A percentile compares a stretch with the other conserved stretches of the same genome.
These are phyloP conservation scores for Ophion costatus DNA, from an alignment of 2,888 invertebrate species.

Conservation along the genomic window DNA sequence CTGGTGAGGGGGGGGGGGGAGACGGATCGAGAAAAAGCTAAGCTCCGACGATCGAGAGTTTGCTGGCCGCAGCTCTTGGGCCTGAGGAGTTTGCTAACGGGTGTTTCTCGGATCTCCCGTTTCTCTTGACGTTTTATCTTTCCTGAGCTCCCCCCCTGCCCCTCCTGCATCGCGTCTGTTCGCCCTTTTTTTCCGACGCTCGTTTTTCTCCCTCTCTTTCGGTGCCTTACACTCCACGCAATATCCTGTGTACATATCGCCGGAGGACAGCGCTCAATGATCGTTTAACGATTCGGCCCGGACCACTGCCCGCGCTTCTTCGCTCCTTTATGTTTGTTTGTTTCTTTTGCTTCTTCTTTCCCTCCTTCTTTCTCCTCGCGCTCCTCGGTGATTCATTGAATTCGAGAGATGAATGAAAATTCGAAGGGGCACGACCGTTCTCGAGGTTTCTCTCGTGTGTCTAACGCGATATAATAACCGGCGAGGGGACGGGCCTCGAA, in stretches of 20 bases:
- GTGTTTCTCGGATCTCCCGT: slow-evolving; percentile 63
- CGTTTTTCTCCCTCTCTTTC: slow-evolving; percentile 18
- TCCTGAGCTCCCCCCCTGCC: slow-evolving; percentile 9
- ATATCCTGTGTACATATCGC: slow-evolving; percentile 55
- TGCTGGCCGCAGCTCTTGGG: slow-evolving; percentile 48
- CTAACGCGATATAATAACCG: background rate
- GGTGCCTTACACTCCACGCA: slow-evolving; percentile 22
- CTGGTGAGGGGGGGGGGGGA: background rate
- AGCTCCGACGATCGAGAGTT: slow-evolving; percentile 43
- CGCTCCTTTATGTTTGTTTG: slow-evolving; percentile 19
- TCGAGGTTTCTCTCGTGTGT: slow-evolving; percentile 12
- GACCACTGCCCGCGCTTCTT: slow-evolving; percentile 52
- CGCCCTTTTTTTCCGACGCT: slow-evolving; percentile 24
- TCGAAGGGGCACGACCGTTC: slow-evolving; percentile 11
- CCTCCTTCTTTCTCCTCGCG: slow-evolving; percentile 27
- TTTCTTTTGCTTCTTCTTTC: slow-evolving; percentile 50
- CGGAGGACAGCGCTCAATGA: slow-evolving; percentile 66
- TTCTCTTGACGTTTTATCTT: slow-evolving; percentile 53
- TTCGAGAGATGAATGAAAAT: slow-evolving; percentile 68
- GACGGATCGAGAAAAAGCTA: slow-evolving; percentile 42
- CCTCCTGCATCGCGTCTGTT: background rate
- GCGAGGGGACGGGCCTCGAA: background rate
- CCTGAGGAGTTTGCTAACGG: slow-evolving; percentile 58
- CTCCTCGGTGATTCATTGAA: slow-evolving; percentile 68
- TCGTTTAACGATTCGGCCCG: slow-evolving; percentile 68